These are phyloP conservation scores for Hypselothyrea guttata DNA, from an alignment of 2,888 invertebrate genomes.

Conservation along the genomic window DNA sequence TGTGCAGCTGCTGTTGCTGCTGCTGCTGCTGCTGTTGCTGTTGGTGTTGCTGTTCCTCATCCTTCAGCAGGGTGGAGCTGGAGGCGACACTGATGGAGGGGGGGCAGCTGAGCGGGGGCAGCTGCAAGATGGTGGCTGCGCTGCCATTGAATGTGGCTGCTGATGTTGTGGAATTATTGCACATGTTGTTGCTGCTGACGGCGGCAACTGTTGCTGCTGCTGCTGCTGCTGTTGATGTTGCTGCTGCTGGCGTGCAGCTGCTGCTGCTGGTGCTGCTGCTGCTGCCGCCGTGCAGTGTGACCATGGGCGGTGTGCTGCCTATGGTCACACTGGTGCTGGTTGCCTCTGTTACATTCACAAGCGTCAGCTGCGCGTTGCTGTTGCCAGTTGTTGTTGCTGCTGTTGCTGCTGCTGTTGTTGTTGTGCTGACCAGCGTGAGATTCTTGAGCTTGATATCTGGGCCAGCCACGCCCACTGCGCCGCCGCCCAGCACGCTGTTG, in stretches of 20 bases:
- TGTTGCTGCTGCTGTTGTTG: constrained; percentile 15
- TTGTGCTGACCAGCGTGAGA: constrained; percentile 70
- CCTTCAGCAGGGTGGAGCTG: too few species aligned
- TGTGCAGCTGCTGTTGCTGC: constrained; percentile 37
- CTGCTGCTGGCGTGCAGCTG: constrained; percentile 3
- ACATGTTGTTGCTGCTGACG: constrained; percentile 11
- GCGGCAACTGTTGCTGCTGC: constrained; percentile 19
- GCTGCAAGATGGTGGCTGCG: constrained; percentile 52
- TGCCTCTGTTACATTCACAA: constrained; percentile 65
- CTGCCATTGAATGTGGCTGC: constrained; percentile 34
- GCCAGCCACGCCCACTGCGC: constrained; percentile 17
- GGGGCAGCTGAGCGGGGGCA: constrained; percentile 49
- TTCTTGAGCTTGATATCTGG: constrained; percentile 68
- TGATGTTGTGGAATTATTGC: constrained; percentile 32
- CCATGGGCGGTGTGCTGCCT: constrained; percentile 67
- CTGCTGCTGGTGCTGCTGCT: constrained; percentile 30
- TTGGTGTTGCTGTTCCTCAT: constrained; percentile 13
- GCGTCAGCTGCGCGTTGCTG: constrained; percentile 29
- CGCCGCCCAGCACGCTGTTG: constrained; percentile 51
- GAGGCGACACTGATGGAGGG: too few species aligned
- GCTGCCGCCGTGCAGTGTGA: constrained; percentile 45
- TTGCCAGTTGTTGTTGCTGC: constrained; percentile 7
- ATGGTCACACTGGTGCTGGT: constrained; percentile 66
- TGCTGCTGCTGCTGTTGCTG: constrained; percentile 40
- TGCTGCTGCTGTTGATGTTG: not conserved